Evolutionary conservation across 1,140 invertebrate genomes (phyloP).

Genomic region (Pseudobourletiella spinata): DNA sequence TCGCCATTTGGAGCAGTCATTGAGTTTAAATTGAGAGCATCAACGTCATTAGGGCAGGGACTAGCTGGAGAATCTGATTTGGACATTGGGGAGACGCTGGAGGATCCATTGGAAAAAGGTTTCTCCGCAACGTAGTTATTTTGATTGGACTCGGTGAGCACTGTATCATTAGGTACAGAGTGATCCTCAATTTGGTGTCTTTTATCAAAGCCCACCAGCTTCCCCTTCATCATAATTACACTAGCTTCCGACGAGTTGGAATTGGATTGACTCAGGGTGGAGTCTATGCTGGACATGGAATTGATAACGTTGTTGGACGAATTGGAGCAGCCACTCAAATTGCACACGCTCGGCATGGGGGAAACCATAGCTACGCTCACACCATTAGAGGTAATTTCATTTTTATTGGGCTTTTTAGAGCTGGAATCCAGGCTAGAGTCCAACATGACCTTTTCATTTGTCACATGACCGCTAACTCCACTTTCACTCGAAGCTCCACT

Average conservation of each 20-base stretch:
- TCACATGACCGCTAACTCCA: not conserved
- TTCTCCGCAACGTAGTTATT: not conserved
- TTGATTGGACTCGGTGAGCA: not conserved
- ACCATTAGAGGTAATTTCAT: conserved; percentile 22
- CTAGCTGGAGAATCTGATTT: not conserved
- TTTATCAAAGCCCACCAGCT: not conserved
- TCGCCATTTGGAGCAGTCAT: not conserved
- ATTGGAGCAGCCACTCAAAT: conserved; percentile 31
- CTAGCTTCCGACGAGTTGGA: conserved; percentile 58
- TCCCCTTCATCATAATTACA: conserved; percentile 45
- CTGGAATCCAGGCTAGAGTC: conserved; percentile 38
- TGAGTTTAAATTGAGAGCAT: not conserved
- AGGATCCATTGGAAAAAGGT: not conserved
- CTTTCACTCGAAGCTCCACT: not conserved
- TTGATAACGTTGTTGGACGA: not conserved
- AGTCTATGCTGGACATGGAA: conserved; percentile 8
- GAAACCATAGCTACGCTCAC: conserved; percentile 62
- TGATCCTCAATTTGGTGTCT: not conserved
- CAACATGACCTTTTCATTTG: conserved; percentile 1
- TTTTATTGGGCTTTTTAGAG: conserved; percentile 37
- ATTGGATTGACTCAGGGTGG: conserved; percentile 42
- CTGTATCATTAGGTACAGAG: not conserved
- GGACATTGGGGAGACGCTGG: conserved; percentile 1
- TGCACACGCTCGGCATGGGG: conserved; percentile 57
- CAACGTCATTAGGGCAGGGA: not conserved